Evolutionary conservation across 1,140 invertebrate genomes (phyloP).

Genomic region (Rhizoglyphus robini): DNA sequence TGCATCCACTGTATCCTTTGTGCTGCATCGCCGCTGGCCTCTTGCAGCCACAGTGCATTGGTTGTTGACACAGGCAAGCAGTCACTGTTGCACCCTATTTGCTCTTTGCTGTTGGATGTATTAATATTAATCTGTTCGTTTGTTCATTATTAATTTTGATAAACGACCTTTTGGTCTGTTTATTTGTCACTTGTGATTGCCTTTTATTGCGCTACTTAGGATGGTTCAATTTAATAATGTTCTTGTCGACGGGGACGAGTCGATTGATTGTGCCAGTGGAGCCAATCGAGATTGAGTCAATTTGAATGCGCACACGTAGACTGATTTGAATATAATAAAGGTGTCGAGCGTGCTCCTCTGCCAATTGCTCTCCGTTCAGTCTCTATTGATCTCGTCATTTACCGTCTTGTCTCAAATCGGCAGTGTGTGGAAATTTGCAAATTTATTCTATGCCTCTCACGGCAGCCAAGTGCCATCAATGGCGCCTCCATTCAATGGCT

Average conservation of each 20-base stretch:
- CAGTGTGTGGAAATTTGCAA: neutral
- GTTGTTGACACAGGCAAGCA: neutral
- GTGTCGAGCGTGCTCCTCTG: neutral
- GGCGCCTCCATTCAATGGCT: neutral
- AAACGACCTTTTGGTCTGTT: neutral
- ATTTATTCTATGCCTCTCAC: slow-evolving; percentile 7
- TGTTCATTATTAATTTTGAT: slow-evolving; percentile 6
- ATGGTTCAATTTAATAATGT: neutral
- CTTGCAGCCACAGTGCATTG: neutral
- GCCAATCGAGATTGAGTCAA: slow-evolving; percentile 12
- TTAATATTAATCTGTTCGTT: neutral
- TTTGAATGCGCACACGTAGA: neutral
- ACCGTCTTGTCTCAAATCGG: neutral
- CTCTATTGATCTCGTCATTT: neutral
- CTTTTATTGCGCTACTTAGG: neutral
- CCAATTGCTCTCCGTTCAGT: neutral
- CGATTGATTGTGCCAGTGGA: too few relatives aligned
- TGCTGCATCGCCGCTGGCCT: slow-evolving; percentile 3
- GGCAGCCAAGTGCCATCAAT: too few relatives aligned
- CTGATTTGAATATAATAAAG: slow-evolving; percentile 12
- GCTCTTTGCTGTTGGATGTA: neutral
- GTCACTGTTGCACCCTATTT: neutral
- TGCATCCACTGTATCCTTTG: neutral
- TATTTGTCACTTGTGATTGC: neutral
- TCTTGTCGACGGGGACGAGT: too few relatives aligned